Conservation (phyloP, 2,113 vertebrate species). For the Meleagris gallopavo region DNA sequence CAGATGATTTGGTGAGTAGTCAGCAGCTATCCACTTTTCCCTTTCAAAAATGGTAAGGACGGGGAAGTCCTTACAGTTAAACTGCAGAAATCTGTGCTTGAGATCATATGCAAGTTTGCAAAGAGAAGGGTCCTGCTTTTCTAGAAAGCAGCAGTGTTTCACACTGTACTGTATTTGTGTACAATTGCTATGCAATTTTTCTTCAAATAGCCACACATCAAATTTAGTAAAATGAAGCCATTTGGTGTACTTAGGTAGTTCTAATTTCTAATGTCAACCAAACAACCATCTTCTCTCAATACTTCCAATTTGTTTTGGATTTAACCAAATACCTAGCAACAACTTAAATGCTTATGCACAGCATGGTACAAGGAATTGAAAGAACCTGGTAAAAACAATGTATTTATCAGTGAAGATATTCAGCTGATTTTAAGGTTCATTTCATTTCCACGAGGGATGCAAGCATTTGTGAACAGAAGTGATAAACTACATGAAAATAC, state of each 20-base stretch:
- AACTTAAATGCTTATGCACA: background rate
- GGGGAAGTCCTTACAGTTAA: background rate
- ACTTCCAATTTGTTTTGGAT: background rate
- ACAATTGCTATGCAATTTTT: background rate
- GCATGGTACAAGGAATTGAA: background rate
- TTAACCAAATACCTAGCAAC: background rate
- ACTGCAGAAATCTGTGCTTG: background rate
- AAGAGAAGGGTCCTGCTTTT: background rate
- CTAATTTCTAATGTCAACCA: background rate
- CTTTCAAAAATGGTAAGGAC: background rate
- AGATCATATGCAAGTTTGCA: rapidly evolving
- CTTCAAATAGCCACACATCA: background rate
- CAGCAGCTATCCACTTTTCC: background rate
- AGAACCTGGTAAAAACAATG: background rate
- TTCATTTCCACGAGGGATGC: background rate
- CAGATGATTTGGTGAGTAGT: background rate
- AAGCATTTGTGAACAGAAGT: background rate
- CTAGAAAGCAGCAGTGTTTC: background rate
- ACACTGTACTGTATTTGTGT: background rate
- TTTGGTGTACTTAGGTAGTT: background rate
- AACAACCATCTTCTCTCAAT: background rate
- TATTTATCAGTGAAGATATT: background rate
- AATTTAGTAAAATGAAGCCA: background rate
- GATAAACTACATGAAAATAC: background rate
- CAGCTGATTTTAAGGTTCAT: background rate